phyloP scores from a whole-genome alignment of 2,797 vertebrate species.

The Pantherophis alleghaniensis region DNA sequence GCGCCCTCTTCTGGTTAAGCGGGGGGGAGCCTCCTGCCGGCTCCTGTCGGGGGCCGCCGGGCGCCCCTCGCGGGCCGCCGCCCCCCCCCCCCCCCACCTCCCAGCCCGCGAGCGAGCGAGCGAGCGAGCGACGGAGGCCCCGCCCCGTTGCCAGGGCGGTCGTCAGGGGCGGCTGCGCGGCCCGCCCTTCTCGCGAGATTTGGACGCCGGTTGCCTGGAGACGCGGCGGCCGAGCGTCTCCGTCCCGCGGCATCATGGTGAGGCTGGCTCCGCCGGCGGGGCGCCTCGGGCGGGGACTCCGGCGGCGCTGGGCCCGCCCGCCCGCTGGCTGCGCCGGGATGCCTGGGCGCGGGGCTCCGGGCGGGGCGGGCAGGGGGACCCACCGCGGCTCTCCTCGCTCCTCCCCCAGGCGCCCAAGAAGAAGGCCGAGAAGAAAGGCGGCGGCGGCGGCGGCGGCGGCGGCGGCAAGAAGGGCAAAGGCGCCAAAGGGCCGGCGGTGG shows the following conservation, averaged over 20 bases:
- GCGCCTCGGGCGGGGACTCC: not conserved
- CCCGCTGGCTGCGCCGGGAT: too few species aligned
- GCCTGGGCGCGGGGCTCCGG: not conserved
- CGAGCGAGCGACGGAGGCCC: not conserved
- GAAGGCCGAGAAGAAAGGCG: slow-evolving; percentile 68
- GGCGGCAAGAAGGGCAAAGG: slow-evolving; percentile 59
- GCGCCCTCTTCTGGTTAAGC: not conserved
- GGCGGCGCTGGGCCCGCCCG: not conserved
- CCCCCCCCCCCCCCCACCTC: not conserved
- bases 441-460: not conserved
- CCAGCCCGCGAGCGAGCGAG: not conserved
- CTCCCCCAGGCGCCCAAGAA: slow-evolving; percentile 76
- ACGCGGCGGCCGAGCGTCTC: not conserved
- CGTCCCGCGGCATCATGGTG: slow-evolving; percentile 45
- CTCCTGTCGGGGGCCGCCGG: fast-evolving
- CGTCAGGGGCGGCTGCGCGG: not conserved
- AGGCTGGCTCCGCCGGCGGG: not conserved
- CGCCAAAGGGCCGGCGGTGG: slow-evolving; percentile 54
- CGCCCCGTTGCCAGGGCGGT: not conserved
- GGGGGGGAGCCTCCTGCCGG: not conserved
- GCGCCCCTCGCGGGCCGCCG: not conserved
- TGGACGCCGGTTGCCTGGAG: slow-evolving; percentile 56
- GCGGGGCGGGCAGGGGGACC: not conserved
- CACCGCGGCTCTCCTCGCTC: not conserved
- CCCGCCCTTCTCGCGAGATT: not conserved